phyloP scores from a whole-genome alignment of 2,113 vertebrate species.

The Callocephalon fimbriatum region DNA sequence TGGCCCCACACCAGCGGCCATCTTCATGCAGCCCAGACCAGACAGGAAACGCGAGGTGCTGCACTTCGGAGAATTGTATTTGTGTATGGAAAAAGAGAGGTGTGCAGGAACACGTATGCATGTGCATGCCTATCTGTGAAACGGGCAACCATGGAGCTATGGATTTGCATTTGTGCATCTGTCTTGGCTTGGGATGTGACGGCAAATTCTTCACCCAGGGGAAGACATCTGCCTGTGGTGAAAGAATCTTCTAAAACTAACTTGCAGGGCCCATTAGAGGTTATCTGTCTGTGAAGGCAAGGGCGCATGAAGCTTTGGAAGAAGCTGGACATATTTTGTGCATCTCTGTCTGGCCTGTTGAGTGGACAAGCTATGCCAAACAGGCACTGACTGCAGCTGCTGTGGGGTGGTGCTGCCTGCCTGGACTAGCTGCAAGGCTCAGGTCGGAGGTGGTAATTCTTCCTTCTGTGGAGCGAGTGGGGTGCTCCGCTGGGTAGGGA shows the following conservation, averaged over 20 bases:
- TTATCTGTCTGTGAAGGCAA: background rate
- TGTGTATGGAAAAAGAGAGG: background rate
- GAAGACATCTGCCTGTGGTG: accelerated
- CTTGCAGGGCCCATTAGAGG: background rate
- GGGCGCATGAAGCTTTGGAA: background rate
- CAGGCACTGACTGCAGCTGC: background rate
- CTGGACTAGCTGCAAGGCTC: background rate
- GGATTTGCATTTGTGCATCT: background rate
- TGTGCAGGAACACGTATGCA: accelerated
- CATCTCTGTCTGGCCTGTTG: background rate
- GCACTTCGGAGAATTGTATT: background rate
- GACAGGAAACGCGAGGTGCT: background rate
- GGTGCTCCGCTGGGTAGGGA: background rate
- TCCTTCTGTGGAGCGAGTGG: background rate
- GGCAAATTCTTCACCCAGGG: background rate
- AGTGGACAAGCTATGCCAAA: background rate
- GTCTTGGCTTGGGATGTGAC: background rate
- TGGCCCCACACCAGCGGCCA: background rate
- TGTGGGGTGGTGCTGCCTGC: accelerated
- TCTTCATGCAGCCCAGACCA: background rate
- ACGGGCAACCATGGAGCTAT: accelerated
- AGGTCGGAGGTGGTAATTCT: background rate
- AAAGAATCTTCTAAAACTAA: background rate
- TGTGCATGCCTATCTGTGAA: background rate
- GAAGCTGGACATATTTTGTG: background rate